These are phyloP conservation scores for Meandrina meandrites DNA, from an alignment of 92 coral and sea anemone genomes.

Conservation along the genomic window DNA sequence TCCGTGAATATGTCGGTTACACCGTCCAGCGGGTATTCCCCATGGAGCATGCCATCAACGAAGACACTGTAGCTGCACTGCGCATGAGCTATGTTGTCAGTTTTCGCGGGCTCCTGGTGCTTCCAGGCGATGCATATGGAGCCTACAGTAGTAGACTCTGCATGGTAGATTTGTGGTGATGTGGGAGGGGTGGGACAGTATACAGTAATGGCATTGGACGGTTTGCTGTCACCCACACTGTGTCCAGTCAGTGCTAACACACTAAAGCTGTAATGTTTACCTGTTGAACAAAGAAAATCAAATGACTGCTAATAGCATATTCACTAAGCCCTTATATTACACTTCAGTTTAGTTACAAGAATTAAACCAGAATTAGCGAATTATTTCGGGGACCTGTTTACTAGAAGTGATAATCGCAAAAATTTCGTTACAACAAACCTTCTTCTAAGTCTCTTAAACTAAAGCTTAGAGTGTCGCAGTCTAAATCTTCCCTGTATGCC, in stretches of 20 bases:
- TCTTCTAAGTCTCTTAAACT: conserved; percentile 6
- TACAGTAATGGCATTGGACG: conserved; percentile 56
- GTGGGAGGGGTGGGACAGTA: conserved; percentile 75
- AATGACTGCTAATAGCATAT: neutral
- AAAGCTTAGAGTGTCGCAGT: neutral
- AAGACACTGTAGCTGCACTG: conserved; percentile 72
- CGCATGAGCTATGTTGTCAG: conserved; percentile 9
- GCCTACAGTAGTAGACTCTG: conserved; percentile 38
- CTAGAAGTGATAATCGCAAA: neutral
- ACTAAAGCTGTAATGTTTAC: conserved; percentile 40
- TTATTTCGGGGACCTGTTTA: neutral
- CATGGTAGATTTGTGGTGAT: conserved; percentile 66
- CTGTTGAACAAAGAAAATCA: conserved; percentile 14
- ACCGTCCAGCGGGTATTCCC: conserved; percentile 61
- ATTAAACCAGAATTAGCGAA: neutral
- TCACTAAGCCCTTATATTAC: neutral
- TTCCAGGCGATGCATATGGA: conserved; percentile 68
- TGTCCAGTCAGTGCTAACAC: conserved; percentile 75
- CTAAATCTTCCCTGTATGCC: conserved; percentile 16
- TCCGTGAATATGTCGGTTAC: conserved; percentile 62
- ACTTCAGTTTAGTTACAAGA: neutral
- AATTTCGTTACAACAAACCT: conserved; percentile 13
- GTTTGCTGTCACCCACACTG: conserved; percentile 82
- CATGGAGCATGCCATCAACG: conserved; percentile 70
- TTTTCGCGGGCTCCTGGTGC: conserved; percentile 14